phyloP scores from a whole-genome alignment of 2,888 invertebrate species.

The Subacronicta megacephala region DNA sequence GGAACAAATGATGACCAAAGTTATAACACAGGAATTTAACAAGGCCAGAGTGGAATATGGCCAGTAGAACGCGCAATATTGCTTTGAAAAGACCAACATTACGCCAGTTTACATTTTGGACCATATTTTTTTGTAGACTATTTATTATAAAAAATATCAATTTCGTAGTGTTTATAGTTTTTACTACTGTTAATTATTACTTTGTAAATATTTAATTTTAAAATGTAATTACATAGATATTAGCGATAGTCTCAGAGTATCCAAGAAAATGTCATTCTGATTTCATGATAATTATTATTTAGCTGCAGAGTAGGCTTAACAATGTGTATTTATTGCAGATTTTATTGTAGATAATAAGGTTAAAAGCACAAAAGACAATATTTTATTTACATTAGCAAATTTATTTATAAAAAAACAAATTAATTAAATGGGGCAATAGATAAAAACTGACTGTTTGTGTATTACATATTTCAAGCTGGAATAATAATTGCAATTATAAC shows the following conservation, averaged over 20 bases:
- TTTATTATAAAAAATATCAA: conserved; percentile 84
- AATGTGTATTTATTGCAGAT: conserved; percentile 84
- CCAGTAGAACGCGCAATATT: conserved; percentile 33
- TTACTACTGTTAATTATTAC: conserved; percentile 82
- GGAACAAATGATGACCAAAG: conserved; percentile 82
- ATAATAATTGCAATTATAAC: too few species aligned
- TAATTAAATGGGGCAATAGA: conserved; percentile 70
- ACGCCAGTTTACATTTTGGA: conserved; percentile 76
- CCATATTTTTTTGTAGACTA: conserved; percentile 82
- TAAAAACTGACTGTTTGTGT: conserved; percentile 55
- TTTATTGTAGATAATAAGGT: conserved; percentile 73
- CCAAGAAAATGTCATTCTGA: conserved; percentile 63
- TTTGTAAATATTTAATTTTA: conserved; percentile 85
- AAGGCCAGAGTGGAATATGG: conserved; percentile 55
- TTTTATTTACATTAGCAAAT: conserved; percentile 79
- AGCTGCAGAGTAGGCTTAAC: conserved; percentile 72
- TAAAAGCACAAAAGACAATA: conserved; percentile 86
- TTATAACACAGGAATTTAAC: conserved; percentile 79
- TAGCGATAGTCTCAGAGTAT: conserved; percentile 64
- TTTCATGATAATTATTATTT: conserved; percentile 66
- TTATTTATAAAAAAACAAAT: conserved; percentile 75
- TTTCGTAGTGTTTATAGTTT: conserved; percentile 85
- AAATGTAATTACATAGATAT: conserved; percentile 69
- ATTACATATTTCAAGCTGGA: conserved; percentile 15
- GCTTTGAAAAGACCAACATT: conserved; percentile 59